Percentiles rank a stretch among this genome's conserved stretches.
Evolutionary conservation across 1,140 invertebrate genomes (phyloP).

Genomic region (Euura saliciscinereae): DNA sequence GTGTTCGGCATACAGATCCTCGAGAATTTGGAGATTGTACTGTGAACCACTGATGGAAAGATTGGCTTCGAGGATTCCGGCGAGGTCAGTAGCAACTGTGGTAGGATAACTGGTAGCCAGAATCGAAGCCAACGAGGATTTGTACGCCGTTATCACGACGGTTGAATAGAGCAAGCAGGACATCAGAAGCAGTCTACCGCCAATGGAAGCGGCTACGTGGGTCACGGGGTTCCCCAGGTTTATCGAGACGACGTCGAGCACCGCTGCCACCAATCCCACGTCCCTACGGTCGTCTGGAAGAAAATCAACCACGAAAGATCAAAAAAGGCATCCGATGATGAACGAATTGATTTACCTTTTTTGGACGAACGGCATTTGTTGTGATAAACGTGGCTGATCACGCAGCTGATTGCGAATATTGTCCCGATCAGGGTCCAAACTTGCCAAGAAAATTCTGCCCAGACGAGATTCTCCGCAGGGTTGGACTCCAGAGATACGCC

Average conservation of each 20-base stretch:
- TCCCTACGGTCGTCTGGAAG: too few relatives aligned
- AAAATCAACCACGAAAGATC: too few relatives aligned
- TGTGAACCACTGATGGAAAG: not conserved
- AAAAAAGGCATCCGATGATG: too few relatives aligned
- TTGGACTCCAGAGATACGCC: not conserved
- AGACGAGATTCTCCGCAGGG: not conserved
- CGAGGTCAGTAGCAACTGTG: not conserved
- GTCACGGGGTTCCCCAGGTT: not conserved
- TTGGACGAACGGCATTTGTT: not conserved
- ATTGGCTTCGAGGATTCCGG: not conserved
- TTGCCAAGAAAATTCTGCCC: not conserved
- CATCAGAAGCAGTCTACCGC: not conserved
- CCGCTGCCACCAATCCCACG: not conserved
- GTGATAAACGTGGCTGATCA: not conserved
- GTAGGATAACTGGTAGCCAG: not conserved
- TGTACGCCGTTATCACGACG: not conserved
- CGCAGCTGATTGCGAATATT: not conserved
- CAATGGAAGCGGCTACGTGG: not conserved
- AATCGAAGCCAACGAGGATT: not conserved
- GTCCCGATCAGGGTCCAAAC: not conserved
- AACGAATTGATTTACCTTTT: too few relatives aligned
- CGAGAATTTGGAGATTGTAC: not conserved
- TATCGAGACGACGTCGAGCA: not conserved
- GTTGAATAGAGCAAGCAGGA: not conserved
- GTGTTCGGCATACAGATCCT: not conserved